A percentile compares a stretch with the other conserved stretches of the same genome.
Conservation (phyloP, 2,113 vertebrate species). For the Heloderma charlesbogerti region DNA sequence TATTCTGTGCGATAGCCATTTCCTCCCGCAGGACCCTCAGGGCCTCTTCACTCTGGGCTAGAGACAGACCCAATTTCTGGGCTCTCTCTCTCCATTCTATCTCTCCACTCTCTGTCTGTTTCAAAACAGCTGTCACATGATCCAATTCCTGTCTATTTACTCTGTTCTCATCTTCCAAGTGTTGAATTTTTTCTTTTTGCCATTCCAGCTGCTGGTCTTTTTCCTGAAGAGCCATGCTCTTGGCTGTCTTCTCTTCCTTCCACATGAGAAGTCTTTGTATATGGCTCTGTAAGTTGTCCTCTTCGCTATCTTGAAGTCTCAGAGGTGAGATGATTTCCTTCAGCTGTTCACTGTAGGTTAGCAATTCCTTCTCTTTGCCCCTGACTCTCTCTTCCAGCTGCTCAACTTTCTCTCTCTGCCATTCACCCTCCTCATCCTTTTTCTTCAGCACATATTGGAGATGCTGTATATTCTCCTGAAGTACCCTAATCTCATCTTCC, state of each 20-base stretch:
- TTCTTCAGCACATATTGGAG: conserved; percentile 49
- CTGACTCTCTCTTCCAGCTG: conserved; percentile 57
- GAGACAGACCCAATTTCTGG: conserved; percentile 58
- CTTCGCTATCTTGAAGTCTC: conserved; percentile 21
- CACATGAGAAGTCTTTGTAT: conserved; percentile 45
- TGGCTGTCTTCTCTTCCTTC: conserved; percentile 49
- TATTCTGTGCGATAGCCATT: conserved; percentile 60
- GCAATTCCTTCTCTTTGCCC: conserved; percentile 54
- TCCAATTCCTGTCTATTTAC: conserved; percentile 61
- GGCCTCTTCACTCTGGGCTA: conserved; percentile 68
- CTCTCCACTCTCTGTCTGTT: conserved; percentile 73
- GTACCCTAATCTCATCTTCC: conserved; percentile 29
- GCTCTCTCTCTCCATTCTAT: conserved; percentile 74
- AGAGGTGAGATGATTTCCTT: conserved; percentile 53
- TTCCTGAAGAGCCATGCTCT: conserved; percentile 21
- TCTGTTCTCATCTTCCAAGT: conserved; percentile 40
- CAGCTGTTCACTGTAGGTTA: conserved; percentile 49
- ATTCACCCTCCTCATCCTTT: conserved; percentile 58
- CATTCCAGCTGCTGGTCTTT: conserved; percentile 43
- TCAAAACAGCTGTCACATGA: conserved; percentile 53
- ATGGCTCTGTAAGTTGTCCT: conserved; percentile 23
- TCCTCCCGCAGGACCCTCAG: conserved; percentile 65
- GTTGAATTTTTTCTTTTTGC: conserved; percentile 48
- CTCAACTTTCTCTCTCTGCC: conserved; percentile 34
- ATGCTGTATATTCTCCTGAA: conserved; percentile 50